phyloP scores from a whole-genome alignment of 2,888 invertebrate genomes.

The Clistopyga incitator region DNA sequence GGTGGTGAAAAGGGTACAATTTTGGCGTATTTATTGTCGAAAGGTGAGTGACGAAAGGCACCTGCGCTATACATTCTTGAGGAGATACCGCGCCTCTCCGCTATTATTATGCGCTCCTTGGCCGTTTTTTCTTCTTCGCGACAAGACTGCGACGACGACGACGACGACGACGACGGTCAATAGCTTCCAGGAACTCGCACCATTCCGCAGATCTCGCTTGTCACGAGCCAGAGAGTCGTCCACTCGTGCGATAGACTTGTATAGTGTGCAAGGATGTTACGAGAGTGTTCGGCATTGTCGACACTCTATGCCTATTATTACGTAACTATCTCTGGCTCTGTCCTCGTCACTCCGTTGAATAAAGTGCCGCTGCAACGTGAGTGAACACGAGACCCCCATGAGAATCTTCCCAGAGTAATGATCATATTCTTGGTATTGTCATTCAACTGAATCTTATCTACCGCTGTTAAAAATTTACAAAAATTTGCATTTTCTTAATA shows the following conservation, averaged over 20 bases:
- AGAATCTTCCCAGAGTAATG: conserved; percentile 75
- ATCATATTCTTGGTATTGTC: not conserved
- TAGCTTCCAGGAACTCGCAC: conserved; percentile 43
- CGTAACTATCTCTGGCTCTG: conserved; percentile 69
- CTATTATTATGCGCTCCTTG: conserved; percentile 11
- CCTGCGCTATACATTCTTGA: conserved; percentile 31
- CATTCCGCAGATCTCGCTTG: conserved; percentile 7
- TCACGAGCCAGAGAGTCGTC: conserved; percentile 38
- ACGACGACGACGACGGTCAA: conserved; percentile 27
- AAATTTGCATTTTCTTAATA: no score
- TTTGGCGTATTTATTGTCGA: conserved; percentile 15
- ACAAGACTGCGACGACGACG: not conserved
- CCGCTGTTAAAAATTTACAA: no score
- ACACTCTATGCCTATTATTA: conserved; percentile 69
- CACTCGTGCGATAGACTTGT: conserved; percentile 45
- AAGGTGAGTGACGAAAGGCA: conserved; percentile 56
- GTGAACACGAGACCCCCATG: conserved; percentile 70
- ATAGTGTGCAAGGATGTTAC: conserved; percentile 74
- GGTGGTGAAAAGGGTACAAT: conserved; percentile 3
- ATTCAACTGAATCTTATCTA: not conserved
- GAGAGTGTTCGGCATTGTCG: conserved; percentile 73
- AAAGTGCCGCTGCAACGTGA: conserved; percentile 63
- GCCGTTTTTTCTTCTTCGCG: conserved; percentile 21
- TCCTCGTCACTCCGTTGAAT: conserved; percentile 15
- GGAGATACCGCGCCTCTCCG: not conserved